Conservation (phyloP, 1,140 invertebrate genomes). For the Muscidifurax raptorellus region DNA sequence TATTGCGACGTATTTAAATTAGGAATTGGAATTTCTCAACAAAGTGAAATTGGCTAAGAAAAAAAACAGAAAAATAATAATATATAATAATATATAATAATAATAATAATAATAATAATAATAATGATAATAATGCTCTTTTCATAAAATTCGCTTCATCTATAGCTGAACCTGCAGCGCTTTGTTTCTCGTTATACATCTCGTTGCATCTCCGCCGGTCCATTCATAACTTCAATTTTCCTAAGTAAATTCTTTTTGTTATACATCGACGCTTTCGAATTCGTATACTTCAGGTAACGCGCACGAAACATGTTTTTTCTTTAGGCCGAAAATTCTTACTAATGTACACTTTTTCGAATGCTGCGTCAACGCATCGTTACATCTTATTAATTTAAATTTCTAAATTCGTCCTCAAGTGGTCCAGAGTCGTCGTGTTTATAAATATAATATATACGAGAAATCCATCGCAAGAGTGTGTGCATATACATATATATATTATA, state of each 20-base stretch:
- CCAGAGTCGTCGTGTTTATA: background rate
- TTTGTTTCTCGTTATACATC: conserved; percentile 35
- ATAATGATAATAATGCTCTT: conserved; percentile 46
- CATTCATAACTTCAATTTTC: background rate
- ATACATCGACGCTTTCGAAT: background rate
- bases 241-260: conserved; percentile 33
- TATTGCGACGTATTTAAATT: conserved; percentile 63
- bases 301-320: background rate
- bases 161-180: conserved; percentile 67
- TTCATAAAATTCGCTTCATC: conserved; percentile 34
- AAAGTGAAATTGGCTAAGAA: conserved; percentile 67
- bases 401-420: background rate
- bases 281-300: conserved; percentile 16
- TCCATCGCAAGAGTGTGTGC: background rate
- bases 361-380: conserved; percentile 19
- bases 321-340: conserved; percentile 49
- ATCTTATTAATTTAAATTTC: background rate
- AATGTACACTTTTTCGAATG: conserved; percentile 12
- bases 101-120: conserved; percentile 26
- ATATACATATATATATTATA: background rate
- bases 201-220: background rate
- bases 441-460: background rate
- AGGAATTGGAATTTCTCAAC: conserved; percentile 67
- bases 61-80: conserved; percentile 61
- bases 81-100: conserved; percentile 54